These are phyloP conservation scores for Phylloscopus collybita DNA, from an alignment of 2,797 vertebrate species.

Conservation along the genomic window DNA sequence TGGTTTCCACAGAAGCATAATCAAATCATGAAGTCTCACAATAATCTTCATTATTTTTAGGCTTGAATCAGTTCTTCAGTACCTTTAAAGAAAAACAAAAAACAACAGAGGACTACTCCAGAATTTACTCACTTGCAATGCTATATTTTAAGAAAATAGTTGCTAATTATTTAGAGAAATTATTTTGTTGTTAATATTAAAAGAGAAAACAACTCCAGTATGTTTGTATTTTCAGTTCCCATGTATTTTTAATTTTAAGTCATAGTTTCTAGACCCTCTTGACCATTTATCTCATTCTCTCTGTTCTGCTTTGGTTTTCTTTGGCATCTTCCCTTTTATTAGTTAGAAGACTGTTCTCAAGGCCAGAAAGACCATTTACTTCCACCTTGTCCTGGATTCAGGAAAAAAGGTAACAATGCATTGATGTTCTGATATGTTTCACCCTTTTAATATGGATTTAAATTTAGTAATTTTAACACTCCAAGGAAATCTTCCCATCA, in stretches of 20 bases:
- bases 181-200: neutral
- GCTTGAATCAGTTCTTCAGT: neutral
- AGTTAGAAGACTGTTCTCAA: neutral
- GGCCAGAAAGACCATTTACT: neutral
- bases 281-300: neutral
- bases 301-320: neutral
- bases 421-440: fast-evolving
- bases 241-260: neutral
- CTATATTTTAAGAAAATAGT: neutral
- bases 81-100: neutral
- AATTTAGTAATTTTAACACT: neutral
- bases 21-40: neutral
- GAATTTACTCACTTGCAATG: neutral
- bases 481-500: neutral
- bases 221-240: neutral
- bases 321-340: neutral
- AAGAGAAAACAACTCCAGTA: neutral
- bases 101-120: neutral
- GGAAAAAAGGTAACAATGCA: neutral
- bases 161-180: neutral
- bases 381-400: neutral
- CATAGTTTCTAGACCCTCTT: neutral
- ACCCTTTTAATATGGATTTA: neutral
- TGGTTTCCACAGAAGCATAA: neutral
- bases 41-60: neutral